Evolutionary conservation across 2,113 vertebrate species (phyloP).

Genomic region (Phalacrocorax aristotelis): DNA sequence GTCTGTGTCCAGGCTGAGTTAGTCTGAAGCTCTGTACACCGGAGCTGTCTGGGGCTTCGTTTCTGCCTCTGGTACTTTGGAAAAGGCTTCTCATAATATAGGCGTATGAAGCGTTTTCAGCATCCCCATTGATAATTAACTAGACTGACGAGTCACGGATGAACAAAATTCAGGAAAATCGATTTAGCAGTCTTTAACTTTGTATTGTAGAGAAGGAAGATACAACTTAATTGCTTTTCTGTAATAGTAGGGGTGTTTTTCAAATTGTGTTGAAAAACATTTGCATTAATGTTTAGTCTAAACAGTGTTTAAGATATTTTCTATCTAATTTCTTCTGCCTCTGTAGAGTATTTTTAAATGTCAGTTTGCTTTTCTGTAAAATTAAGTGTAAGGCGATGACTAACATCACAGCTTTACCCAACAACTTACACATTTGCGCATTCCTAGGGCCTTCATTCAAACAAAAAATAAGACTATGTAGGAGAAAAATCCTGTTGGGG

Average conservation of each 20-base stretch:
- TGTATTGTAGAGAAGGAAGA: background rate
- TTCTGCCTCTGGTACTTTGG: background rate
- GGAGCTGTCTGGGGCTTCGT: background rate
- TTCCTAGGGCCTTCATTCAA: background rate
- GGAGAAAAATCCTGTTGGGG: background rate
- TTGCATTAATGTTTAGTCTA: conserved; percentile 8
- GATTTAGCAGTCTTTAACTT: background rate
- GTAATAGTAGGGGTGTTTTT: background rate
- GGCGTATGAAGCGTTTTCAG: background rate
- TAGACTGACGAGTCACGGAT: background rate
- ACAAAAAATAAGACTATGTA: background rate
- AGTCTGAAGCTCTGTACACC: background rate
- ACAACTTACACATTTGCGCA: background rate
- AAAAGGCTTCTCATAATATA: background rate
- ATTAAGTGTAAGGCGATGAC: conserved; percentile 6
- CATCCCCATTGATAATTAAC: background rate
- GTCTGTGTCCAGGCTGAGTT: background rate
- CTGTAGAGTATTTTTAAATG: background rate
- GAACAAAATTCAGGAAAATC: background rate
- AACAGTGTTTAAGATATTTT: background rate
- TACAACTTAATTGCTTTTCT: background rate
- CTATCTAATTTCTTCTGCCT: conserved; percentile 12
- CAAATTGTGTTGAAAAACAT: background rate
- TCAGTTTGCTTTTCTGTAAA: background rate
- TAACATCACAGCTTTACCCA: conserved; percentile 26